Percentiles rank a stretch among this genome's conserved stretches.
These are phyloP conservation scores for Diplogasteroides magnus DNA, from an alignment of 1,140 invertebrate genomes.

Conservation along the genomic window DNA sequence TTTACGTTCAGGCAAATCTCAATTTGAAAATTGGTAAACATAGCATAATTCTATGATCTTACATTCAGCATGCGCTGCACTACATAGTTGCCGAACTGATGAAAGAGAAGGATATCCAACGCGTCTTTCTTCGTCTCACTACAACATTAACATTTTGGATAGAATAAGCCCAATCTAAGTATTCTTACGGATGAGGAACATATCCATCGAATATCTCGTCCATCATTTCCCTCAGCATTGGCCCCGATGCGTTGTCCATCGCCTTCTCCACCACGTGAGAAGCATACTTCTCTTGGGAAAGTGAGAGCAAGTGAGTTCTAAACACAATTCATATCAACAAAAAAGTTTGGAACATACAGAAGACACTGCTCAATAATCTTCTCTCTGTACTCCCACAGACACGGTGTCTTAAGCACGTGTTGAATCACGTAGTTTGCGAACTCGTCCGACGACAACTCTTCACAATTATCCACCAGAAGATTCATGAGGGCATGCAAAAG, in stretches of 20 bases:
- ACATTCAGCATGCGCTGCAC: neutral
- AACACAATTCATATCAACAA: neutral
- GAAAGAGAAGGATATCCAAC: neutral
- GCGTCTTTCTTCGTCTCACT: neutral
- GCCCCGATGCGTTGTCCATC: slow-evolving; percentile 22
- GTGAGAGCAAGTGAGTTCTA: slow-evolving; percentile 36
- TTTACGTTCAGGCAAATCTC: neutral
- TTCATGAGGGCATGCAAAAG: no score
- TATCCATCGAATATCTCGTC: slow-evolving; percentile 44
- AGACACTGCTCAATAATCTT: slow-evolving; percentile 34
- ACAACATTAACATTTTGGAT: neutral
- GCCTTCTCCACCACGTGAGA: slow-evolving; percentile 49
- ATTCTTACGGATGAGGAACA: slow-evolving; percentile 27
- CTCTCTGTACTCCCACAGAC: slow-evolving; percentile 23
- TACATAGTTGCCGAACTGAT: neutral
- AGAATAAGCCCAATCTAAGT: neutral
- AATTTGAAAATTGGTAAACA: neutral
- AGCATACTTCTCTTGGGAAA: slow-evolving; percentile 46
- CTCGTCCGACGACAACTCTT: slow-evolving; percentile 26
- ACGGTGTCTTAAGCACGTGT: slow-evolving; percentile 26
- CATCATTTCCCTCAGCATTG: slow-evolving; percentile 33
- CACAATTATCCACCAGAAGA: slow-evolving; percentile 16
- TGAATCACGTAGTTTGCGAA: slow-evolving; percentile 38
- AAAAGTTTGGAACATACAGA: slow-evolving; percentile 19
- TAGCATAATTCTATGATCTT: no score